Evolutionary conservation across 2,113 vertebrate genomes (phyloP), one percentile per base, ranked within the genome.

Genomic region (Periophthalmodon schlosseri): DNA sequence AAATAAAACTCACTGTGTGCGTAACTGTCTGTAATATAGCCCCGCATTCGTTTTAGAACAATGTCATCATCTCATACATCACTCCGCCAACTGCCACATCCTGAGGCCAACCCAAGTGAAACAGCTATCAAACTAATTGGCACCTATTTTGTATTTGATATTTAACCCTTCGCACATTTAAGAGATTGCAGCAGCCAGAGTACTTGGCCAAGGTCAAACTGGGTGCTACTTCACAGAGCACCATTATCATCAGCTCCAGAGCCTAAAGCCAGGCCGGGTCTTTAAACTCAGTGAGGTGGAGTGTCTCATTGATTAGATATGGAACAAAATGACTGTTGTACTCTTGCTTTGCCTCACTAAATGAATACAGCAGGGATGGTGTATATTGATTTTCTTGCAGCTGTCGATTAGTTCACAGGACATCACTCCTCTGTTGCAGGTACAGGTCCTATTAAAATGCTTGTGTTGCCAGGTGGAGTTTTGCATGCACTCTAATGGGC

Each of bases 111-210:
- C 36, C 28, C 54, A 34, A 77, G 61, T 78, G 69, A 65, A 82
- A 82, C 58, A 66, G 74, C 76, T 68, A 69, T 91, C 69, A 84
- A 49, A 83, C 49, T 70, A 70, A 83, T 69, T 83, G 75, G 23
- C 28, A 36, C 73, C 56, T 54, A 70, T 75, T 74, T 76, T 69
- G 71, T 76, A 73, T 83, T 73, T 83, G 28, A 81, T 78, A 88
- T 81, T 70, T 61, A 68, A 61, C 58, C 73, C 72, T 70, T 67
- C 72, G 21, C 49, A 36, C 34, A 73, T 82, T 86, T 73, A 77
- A 69, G 72, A 57, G 46, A 86, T 79, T 84, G 57, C 24, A 34
- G 75, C 64, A 44, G 39, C 9, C 2, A 78, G 47, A 56, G 47
- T 13, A 47, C 1, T 18, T 39, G 66, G 78, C 61, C 24, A 76